Evolutionary conservation across 1,140 invertebrate species (phyloP).

Genomic region (Manduca sexta): DNA sequence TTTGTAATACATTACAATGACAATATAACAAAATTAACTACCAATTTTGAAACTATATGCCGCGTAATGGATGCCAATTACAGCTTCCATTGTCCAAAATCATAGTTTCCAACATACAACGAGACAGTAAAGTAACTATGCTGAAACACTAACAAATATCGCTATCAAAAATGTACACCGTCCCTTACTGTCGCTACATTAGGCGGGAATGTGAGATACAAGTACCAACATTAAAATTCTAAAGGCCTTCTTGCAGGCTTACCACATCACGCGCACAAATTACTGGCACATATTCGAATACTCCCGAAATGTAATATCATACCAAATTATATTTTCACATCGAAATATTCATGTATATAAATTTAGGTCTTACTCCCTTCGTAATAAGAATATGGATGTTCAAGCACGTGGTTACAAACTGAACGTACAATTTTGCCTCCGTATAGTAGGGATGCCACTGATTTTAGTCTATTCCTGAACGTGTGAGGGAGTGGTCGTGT

Average conservation of each 20-base stretch:
- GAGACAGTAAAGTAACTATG: too few species aligned
- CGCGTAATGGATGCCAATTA: too few species aligned
- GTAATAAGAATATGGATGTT: neutral
- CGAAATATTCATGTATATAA: neutral
- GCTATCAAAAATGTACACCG: too few species aligned
- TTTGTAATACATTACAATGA: too few species aligned
- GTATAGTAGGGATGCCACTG: slow-evolving; percentile 8
- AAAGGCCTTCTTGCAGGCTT: slow-evolving; percentile 11
- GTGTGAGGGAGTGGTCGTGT: slow-evolving; percentile 1
- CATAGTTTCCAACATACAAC: too few species aligned
- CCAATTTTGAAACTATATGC: too few species aligned
- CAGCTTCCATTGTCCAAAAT: too few species aligned
- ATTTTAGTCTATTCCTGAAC: slow-evolving; percentile 10
- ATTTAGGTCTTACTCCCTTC: neutral
- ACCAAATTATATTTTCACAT: slow-evolving; percentile 3
- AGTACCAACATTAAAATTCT: slow-evolving; percentile 15
- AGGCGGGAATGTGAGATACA: neutral
- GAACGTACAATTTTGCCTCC: neutral
- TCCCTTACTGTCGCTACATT: neutral
- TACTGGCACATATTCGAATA: slow-evolving; percentile 44
- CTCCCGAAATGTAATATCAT: slow-evolving; percentile 28
- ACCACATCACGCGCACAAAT: slow-evolving; percentile 41
- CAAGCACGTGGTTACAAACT: too few species aligned
- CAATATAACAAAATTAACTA: too few species aligned
- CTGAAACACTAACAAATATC: too few species aligned